Evolutionary conservation across 2,113 vertebrate species (phyloP), one percentile per base, ranked within the genome.

Genomic region (Accipiter virgatus): DNA sequence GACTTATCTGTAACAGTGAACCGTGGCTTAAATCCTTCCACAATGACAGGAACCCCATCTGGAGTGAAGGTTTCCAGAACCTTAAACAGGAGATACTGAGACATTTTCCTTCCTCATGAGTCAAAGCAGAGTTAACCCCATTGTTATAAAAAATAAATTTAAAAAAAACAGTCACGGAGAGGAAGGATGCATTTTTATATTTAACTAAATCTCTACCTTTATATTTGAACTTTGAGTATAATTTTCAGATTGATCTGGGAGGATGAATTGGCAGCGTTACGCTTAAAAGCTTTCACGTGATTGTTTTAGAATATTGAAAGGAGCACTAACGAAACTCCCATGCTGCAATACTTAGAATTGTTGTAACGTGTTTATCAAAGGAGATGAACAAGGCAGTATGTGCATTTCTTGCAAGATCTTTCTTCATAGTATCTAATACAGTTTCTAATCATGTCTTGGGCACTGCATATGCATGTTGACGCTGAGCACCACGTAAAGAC

Each of bases 1-100:
- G 7, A 48, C 22, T 59, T 97, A 98, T 98, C 98, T 98, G 18
- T 92, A 89, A 86, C 84, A 94, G 95, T 63, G 91, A 97, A 68
- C 93, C 7, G 16, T 91, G 90, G 91, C 92, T 97, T 78, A 75
- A 96, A 92, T 97, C 95, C 94, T 86, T 86, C 67, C 50, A 80
- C 86, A 91, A 82, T 98, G 98, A 96, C 98, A 97, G 97, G 93
- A 97, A 95, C 96, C 91, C 95, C 73, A 81, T 88, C 97, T 96
- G 92, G 94, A 96, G 75, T 98, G 97, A 98, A 73, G 87, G 74
- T 73, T 98, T 97, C 91, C 98, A 98, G 98, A 97, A 90, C 83
- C 97, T 79, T 43, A 83, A 95, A 61, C 13, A 34, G 85, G 71
- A 95, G 95, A 97, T 96, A 96, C 62, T 65, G 94, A 93, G 86